Conservation (phyloP, 2,888 invertebrate species). For the Ypsolopha scabrella region DNA sequence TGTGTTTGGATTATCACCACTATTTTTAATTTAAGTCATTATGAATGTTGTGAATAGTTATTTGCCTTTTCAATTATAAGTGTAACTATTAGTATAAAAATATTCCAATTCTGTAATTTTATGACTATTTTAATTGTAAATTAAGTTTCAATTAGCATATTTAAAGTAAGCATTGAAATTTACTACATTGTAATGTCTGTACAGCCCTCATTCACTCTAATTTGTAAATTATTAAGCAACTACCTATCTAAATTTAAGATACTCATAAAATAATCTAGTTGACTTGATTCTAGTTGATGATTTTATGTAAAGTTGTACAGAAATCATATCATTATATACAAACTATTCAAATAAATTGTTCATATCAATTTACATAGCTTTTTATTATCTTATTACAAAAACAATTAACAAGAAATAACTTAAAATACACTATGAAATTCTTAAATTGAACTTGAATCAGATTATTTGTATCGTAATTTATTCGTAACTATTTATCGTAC, state of each 20-base stretch:
- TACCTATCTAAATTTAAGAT: slow-evolving; percentile 56
- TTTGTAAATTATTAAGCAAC: slow-evolving; percentile 63
- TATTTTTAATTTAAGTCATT: slow-evolving; percentile 19
- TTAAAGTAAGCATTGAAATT: slow-evolving; percentile 4
- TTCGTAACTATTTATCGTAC: too few relatives aligned
- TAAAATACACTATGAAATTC: slow-evolving; percentile 4
- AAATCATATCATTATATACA: slow-evolving; percentile 68
- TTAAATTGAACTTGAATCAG: too few relatives aligned
- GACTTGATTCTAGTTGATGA: slow-evolving; percentile 65
- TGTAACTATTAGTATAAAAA: slow-evolving; percentile 25
- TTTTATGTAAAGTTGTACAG: slow-evolving; percentile 64
- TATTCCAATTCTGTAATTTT: slow-evolving; percentile 55
- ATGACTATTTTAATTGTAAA: slow-evolving; percentile 54
- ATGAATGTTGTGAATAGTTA: slow-evolving; percentile 26
- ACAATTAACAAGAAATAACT: too few relatives aligned
- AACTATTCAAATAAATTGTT: slow-evolving; percentile 68
- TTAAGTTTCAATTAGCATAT: slow-evolving; percentile 18
- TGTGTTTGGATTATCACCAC: slow-evolving; percentile 1
- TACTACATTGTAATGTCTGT: slow-evolving; percentile 20
- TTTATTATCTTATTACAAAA: slow-evolving; percentile 30
- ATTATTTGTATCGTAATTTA: too few relatives aligned
- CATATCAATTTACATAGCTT: slow-evolving; percentile 36
- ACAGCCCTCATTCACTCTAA: slow-evolving; percentile 53
- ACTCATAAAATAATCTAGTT: slow-evolving; percentile 65
- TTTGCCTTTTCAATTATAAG: slow-evolving; percentile 29